Base-by-base conservation (phyloP, 2,888 invertebrate species). In the Leptinotarsa tumamoca region DNA sequence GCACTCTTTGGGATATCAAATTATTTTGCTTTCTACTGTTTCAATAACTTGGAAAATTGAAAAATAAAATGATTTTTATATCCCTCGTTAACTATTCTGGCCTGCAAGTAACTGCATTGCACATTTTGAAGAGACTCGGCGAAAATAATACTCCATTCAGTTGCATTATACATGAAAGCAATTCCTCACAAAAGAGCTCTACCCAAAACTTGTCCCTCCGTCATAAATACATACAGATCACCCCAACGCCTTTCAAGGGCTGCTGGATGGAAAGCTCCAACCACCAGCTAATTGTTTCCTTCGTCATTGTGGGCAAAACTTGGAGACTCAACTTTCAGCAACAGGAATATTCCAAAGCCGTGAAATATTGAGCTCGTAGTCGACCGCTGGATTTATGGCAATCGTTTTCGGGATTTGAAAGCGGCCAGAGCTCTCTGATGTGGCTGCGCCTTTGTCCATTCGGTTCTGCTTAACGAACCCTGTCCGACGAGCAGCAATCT, bases 381-480 rank as follows among this genome's bases (percentile, higher is more conserved):
- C n/a, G 63, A 63, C 63, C 63, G 63, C 43, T n/a, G 63, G 63
- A 63, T 63, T 63, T 63, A 63, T 63, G 63, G 63, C 63, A 21
- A 63, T 63, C 63, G 63, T 63, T 63, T 63, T 43, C n/a, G 63
- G 63, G 63, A 63, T 63, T 63, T 43, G 63, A 63, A 43, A 63
- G 63, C 18, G 63, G 63, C 63, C 63, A 13, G 63, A 17, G 33
- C 17, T 63, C 63, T 63, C 63, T 63, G 63, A 63, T 63, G 63
- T 63, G 63, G 63, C 43, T 14, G 27, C 58, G 63, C 63, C 63
- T 63, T 63, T 63, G 63, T 63, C 63, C 63, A 43, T 63, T 63
- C 63, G 43, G 63, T 63, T 43, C 63, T 63, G 63, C 63, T 43
- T 63, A 63, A 63, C 63, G 63, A 63, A 63, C 63, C 63, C 43